Evolutionary conservation across 2,888 invertebrate genomes (phyloP).

Genomic region (Oscheius myriophilus): DNA sequence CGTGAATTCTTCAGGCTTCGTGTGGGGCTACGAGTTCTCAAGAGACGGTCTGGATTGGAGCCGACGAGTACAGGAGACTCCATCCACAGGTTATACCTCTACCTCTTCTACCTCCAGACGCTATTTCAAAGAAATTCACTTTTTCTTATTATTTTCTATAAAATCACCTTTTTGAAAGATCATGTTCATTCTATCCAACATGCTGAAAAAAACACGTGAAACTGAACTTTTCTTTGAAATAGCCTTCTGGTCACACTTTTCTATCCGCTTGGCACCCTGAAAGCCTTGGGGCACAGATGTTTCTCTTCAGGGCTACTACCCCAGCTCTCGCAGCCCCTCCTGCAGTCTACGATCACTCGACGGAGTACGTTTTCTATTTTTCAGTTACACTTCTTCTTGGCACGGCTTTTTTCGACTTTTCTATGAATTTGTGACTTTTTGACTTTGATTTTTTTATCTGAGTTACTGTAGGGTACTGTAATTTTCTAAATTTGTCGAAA

Average conservation of each 20-base stretch:
- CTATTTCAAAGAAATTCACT: conserved; percentile 1
- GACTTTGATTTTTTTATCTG: background rate
- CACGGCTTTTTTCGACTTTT: background rate
- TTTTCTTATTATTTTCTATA: too few species aligned
- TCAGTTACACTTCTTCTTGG: conserved; percentile 24
- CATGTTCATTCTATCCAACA: too few species aligned
- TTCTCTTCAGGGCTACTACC: conserved; percentile 58
- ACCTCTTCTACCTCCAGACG: background rate
- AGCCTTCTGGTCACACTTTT: background rate
- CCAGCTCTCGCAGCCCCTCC: conserved; percentile 52
- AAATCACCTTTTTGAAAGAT: too few species aligned
- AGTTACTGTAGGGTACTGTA: too few species aligned
- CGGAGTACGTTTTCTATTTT: conserved; percentile 42
- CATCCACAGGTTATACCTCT: conserved; percentile 66
- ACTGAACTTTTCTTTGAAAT: too few species aligned
- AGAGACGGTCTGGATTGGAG: conserved; percentile 68
- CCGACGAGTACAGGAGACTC: conserved; percentile 62
- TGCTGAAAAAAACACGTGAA: too few species aligned
- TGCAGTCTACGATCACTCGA: conserved; percentile 53
- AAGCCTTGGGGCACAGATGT: conserved; percentile 8
- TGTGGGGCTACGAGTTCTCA: conserved; percentile 46
- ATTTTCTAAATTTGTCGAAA: too few species aligned
- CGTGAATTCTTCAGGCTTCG: conserved; percentile 37
- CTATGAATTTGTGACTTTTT: background rate
- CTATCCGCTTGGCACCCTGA: conserved; percentile 19